A percentile compares a stretch with the other conserved stretches of the same genome.
Evolutionary conservation across 2,797 vertebrate species (phyloP).

Genomic region (Sphenopsis melanotis): DNA sequence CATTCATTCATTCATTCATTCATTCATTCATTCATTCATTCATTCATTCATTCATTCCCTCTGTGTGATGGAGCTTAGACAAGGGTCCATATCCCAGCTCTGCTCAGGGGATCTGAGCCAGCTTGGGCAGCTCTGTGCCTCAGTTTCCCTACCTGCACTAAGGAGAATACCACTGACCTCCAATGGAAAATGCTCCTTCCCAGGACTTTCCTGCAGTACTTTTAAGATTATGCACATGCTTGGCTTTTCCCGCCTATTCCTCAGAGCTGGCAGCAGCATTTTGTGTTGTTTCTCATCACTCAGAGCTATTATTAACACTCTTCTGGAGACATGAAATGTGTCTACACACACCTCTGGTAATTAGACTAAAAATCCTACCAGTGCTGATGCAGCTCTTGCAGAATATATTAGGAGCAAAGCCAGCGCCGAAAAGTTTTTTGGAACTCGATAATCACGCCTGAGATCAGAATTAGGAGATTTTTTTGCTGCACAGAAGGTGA

Average conservation of each 20-base stretch:
- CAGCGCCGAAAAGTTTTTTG: neutral
- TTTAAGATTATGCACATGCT: neutral
- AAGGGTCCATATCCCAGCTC: neutral
- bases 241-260: neutral
- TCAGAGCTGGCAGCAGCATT: neutral
- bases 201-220: accelerated
- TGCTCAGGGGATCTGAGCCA: neutral
- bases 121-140: neutral
- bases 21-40: too few relatives aligned
- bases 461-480: neutral
- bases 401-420: neutral
- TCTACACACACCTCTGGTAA: neutral
- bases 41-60: neutral
- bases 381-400: neutral
- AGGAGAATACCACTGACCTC: neutral
- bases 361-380: neutral
- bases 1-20: neutral
- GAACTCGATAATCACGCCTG: neutral
- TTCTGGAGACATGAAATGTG: neutral
- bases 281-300: neutral
- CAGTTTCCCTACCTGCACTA: neutral
- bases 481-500: neutral
- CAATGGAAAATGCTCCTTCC: neutral
- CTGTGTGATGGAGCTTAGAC: slow-evolving; percentile 15
- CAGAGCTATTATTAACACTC: neutral